phyloP scores from a whole-genome alignment of 2,797 vertebrate species.

The Schizothorax lantsangensis region DNA sequence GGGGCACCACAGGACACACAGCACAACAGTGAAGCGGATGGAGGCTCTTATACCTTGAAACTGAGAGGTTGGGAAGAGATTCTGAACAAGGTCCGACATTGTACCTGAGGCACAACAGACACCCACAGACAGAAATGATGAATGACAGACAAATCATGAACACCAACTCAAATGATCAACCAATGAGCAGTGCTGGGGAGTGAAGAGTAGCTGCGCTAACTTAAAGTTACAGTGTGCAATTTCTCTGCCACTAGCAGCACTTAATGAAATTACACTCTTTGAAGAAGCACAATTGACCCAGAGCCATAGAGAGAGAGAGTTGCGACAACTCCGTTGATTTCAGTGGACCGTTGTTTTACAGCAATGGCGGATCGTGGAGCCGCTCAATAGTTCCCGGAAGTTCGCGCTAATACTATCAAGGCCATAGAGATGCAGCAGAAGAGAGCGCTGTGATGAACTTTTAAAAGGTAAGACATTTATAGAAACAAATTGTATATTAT shows the following conservation, averaged over 20 bases:
- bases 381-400: no score
- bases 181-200: neutral
- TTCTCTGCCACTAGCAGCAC: neutral
- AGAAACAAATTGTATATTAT: no score
- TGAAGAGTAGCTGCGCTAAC: neutral
- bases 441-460: no score
- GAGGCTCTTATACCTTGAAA: conserved; percentile 80
- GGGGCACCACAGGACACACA: conserved; percentile 30
- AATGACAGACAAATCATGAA: conserved; percentile 21
- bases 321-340: no score
- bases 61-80: conserved; percentile 84
- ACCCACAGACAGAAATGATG: conserved; percentile 49
- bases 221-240: neutral
- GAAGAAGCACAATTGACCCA: no score
- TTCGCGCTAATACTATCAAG: no score
- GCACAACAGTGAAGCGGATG: neutral
- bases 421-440: no score
- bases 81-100: conserved; percentile 86
- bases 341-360: no score
- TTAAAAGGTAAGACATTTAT: no score
- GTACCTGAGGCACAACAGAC: conserved; percentile 76
- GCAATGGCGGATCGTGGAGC: no score
- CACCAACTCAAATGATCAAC: neutral
- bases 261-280: neutral
- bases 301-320: no score